Evolutionary conservation across 2,888 invertebrate genomes (phyloP).

Genomic region (Allygus modestus): DNA sequence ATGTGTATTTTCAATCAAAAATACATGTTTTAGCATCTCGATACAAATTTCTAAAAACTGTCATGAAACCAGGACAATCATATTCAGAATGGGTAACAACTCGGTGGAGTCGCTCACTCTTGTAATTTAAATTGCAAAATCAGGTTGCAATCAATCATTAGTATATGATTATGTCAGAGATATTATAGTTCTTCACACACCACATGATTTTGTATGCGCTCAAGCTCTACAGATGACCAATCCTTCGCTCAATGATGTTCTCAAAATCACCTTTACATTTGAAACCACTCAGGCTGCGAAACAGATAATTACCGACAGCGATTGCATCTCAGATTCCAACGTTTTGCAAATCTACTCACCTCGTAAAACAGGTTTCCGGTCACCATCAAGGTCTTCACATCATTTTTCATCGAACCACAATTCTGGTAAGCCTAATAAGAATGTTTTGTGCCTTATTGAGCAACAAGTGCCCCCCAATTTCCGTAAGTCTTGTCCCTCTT

Average conservation of each 20-base stretch:
- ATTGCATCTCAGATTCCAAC: too few relatives aligned
- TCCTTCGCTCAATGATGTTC: not conserved
- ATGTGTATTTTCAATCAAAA: not conserved
- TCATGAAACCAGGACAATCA: too few relatives aligned
- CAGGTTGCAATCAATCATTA: not conserved
- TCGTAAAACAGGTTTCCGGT: too few relatives aligned
- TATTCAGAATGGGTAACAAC: not conserved
- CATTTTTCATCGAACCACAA: too few relatives aligned
- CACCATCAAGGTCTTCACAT: too few relatives aligned
- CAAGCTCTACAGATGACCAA: not conserved
- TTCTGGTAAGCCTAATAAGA: too few relatives aligned
- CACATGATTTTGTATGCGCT: not conserved
- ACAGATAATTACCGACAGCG: too few relatives aligned
- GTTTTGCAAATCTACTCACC: too few relatives aligned
- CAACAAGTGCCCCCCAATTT: not conserved
- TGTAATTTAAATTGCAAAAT: not conserved
- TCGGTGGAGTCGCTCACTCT: too few relatives aligned
- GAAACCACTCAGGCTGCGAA: not conserved
- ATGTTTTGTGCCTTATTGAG: not conserved
- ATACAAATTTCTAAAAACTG: constrained; percentile 2
- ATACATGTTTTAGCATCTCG: not conserved
- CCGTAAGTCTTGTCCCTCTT: not conserved
- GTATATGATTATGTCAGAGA: not conserved
- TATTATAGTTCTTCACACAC: not conserved
- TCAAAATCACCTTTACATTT: constrained; percentile 60